phyloP scores from a whole-genome alignment of 2,797 vertebrate species.

The Lithobates sylvaticus region DNA sequence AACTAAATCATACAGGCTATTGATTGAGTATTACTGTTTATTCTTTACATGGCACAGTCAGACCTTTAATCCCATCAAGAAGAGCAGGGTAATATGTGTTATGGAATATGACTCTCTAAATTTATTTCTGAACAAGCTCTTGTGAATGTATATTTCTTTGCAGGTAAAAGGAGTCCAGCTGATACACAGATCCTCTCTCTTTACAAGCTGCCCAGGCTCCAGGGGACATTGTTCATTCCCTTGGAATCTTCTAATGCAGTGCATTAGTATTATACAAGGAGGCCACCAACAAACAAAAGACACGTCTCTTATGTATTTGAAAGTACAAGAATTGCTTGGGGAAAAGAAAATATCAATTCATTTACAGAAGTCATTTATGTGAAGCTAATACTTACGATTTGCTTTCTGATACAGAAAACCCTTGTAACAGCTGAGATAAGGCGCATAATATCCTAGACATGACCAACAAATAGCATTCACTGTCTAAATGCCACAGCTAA shows the following conservation, averaged over 20 bases:
- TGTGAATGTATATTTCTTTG: constrained; percentile 56
- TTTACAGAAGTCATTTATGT: constrained; percentile 43
- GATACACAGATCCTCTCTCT: constrained; percentile 57
- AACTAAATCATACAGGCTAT: constrained; percentile 22
- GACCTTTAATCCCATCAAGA: constrained; percentile 48
- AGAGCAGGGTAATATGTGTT: constrained; percentile 31
- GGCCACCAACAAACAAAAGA: constrained; percentile 47
- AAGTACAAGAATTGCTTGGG: constrained; percentile 59
- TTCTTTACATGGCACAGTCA: constrained; percentile 45
- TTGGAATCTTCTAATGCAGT: constrained; percentile 52
- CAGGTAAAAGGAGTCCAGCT: constrained; percentile 60
- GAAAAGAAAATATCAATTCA: constrained; percentile 50
- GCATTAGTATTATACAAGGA: constrained; percentile 58
- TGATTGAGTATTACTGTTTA: constrained; percentile 31
- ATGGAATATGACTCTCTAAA: constrained; percentile 46
- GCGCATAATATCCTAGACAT: constrained; percentile 5
- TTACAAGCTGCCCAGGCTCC: constrained; percentile 53
- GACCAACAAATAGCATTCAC: background rate
- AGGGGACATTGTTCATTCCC: constrained; percentile 56
- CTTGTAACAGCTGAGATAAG: background rate
- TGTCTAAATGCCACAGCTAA: background rate
- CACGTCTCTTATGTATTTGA: constrained; percentile 46
- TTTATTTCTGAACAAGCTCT: constrained; percentile 58
- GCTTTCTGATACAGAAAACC: constrained; percentile 23
- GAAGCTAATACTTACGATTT: constrained; percentile 8